These are phyloP conservation scores for Strigamia transsilvanica DNA, from an alignment of 2,888 invertebrate genomes.

Conservation along the genomic window DNA sequence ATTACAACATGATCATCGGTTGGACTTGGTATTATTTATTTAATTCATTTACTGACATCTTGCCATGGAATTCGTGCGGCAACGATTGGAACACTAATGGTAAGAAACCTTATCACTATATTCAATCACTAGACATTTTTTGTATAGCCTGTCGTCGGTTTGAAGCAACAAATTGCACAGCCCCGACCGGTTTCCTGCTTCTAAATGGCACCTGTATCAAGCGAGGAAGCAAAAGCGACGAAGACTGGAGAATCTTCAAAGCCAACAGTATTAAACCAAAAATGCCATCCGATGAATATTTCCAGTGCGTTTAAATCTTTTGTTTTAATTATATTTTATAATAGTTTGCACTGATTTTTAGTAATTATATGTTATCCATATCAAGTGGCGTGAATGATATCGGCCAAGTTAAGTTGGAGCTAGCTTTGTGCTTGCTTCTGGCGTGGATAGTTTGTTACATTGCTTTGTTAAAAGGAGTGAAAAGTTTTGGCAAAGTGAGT, in stretches of 20 bases:
- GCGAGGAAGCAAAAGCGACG: slow-evolving; percentile 56
- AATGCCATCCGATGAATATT: slow-evolving; percentile 68
- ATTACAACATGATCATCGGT: slow-evolving; percentile 69
- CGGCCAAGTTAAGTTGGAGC: slow-evolving; percentile 67
- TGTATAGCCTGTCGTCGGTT: slow-evolving; percentile 60
- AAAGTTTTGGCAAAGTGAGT: slow-evolving; percentile 76
- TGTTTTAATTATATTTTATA: background rate
- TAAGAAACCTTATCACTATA: slow-evolving; percentile 55
- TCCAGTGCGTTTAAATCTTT: slow-evolving; percentile 62
- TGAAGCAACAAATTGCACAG: slow-evolving; percentile 63
- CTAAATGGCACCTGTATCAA: slow-evolving; percentile 61
- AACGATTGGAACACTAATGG: slow-evolving; percentile 65
- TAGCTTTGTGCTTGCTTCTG: slow-evolving; percentile 77
- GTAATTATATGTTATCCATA: slow-evolving; percentile 63
- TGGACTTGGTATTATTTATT: slow-evolving; percentile 68
- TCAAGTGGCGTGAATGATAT: slow-evolving; percentile 62
- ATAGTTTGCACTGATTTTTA: slow-evolving; percentile 60
- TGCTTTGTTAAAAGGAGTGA: slow-evolving; percentile 80
- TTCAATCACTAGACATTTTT: background rate
- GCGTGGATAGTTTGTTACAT: slow-evolving; percentile 83
- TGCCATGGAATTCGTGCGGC: slow-evolving; percentile 66
- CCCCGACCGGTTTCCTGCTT: slow-evolving; percentile 62
- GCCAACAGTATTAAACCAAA: slow-evolving; percentile 59
- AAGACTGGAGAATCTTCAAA: slow-evolving; percentile 58
- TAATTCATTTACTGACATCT: slow-evolving; percentile 64